Evolutionary conservation across 2,113 vertebrate species (phyloP).

Genomic region (Zosterops borbonicus): DNA sequence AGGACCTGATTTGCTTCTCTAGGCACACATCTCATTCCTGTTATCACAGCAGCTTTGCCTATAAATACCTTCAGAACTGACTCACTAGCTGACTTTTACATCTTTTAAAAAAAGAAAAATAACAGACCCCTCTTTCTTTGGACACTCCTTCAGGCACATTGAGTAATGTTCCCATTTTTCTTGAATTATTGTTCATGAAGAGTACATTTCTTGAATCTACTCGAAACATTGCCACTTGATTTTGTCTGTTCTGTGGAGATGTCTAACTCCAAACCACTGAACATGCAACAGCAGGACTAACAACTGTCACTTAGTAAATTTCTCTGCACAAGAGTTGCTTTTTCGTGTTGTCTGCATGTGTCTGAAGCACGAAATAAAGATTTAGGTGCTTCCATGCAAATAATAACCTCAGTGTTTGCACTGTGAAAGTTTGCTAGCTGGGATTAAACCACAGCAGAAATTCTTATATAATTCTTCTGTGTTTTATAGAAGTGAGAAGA

Average conservation of each 20-base stretch:
- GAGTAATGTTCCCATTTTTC: background rate
- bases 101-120: background rate
- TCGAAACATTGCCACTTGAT: background rate
- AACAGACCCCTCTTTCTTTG: background rate
- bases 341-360: background rate
- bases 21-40: accelerated
- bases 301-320: background rate
- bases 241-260: background rate
- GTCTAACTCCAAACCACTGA: background rate
- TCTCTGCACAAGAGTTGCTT: background rate
- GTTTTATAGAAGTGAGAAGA: background rate
- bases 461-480: background rate
- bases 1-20: background rate
- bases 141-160: background rate
- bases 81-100: background rate
- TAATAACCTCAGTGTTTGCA: background rate
- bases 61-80: background rate
- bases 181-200: background rate
- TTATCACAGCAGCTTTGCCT: background rate
- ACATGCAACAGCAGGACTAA: background rate
- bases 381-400: background rate
- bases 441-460: background rate
- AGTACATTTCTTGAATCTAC: background rate
- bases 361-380: background rate
- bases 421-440: background rate